Conservation (phyloP, 2,113 vertebrate species). For the Alexandromys fortis region DNA sequence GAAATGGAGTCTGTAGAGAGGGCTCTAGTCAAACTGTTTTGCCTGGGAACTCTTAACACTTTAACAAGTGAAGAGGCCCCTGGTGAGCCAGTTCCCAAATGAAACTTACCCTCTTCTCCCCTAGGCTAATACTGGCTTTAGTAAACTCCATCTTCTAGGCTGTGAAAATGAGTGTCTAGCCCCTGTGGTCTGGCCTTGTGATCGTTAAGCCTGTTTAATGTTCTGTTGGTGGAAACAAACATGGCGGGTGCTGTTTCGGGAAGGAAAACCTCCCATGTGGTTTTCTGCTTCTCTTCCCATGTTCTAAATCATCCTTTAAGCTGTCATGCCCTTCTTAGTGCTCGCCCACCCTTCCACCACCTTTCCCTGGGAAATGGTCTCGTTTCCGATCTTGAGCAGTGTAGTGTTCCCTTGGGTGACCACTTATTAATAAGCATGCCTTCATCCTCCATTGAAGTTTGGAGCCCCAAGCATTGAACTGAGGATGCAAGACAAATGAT, state of each 20-base stretch:
- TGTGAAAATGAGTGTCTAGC: not conserved
- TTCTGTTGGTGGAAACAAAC: not conserved
- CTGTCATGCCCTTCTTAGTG: not conserved
- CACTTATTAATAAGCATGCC: not conserved
- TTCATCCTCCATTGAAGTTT: slow-evolving; percentile 7
- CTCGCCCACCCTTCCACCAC: not conserved
- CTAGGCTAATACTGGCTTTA: not conserved
- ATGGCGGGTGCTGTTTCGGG: not conserved
- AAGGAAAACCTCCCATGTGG: not conserved
- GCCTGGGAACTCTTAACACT: not conserved
- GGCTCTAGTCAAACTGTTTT: not conserved
- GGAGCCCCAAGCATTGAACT: not conserved
- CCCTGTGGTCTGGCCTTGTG: not conserved
- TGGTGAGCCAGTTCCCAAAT: not conserved
- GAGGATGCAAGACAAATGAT: not conserved
- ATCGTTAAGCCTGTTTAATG: not conserved
- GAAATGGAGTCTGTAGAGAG: not conserved
- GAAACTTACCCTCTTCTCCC: not conserved
- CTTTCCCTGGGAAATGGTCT: not conserved
- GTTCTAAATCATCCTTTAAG: not conserved
- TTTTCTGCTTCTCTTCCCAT: not conserved
- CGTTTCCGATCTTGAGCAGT: not conserved
- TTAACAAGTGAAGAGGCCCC: not conserved
- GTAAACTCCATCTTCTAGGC: not conserved
- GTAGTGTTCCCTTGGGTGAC: not conserved